Conservation (phyloP, 2,888 invertebrate species). For the Orthosia incerta region DNA sequence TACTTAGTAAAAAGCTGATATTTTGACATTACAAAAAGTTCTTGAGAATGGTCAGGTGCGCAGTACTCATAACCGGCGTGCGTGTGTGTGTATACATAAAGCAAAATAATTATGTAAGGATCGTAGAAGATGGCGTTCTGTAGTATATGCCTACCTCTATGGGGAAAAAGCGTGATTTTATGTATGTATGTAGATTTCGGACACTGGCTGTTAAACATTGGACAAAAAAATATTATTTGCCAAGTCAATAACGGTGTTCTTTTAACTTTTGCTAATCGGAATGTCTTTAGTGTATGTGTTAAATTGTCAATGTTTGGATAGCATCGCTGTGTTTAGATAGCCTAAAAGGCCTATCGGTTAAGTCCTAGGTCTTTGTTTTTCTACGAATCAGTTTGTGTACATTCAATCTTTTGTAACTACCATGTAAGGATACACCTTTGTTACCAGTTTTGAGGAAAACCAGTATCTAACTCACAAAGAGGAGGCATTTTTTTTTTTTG, state of each 20-base stretch:
- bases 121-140: too few relatives aligned
- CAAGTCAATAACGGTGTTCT: slow-evolving; percentile 1
- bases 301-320: slow-evolving; percentile 1
- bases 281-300: neutral
- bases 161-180: too few relatives aligned
- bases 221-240: slow-evolving; percentile 23
- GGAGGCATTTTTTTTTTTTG: too few relatives aligned
- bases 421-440: neutral
- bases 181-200: too few relatives aligned
- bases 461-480: neutral
- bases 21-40: too few relatives aligned
- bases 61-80: too few relatives aligned
- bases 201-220: neutral
- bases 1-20: too few relatives aligned
- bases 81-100: too few relatives aligned
- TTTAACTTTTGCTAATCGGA: neutral
- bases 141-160: too few relatives aligned
- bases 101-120: too few relatives aligned
- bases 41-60: too few relatives aligned
- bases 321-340: neutral
- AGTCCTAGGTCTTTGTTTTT: neutral
- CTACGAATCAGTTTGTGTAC: too few relatives aligned
- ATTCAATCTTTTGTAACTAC: neutral
- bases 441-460: neutral
- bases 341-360: neutral